Conservation (phyloP, 2,113 vertebrate genomes). For the Hipposideros armiger region DNA sequence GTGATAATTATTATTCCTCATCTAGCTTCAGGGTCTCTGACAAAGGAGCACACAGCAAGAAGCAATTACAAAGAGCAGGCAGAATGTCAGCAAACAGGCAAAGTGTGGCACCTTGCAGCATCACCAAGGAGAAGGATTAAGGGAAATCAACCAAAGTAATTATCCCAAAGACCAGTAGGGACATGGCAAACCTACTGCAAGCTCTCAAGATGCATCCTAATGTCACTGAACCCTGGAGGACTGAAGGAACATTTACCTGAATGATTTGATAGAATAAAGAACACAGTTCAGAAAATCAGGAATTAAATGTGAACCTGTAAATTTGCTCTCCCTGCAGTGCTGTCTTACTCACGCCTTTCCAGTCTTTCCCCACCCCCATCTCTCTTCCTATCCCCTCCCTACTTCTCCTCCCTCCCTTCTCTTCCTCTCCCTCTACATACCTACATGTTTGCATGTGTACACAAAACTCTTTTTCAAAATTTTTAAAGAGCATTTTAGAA, state of each 20-base stretch:
- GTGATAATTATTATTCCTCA: constrained; percentile 52
- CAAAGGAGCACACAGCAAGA: constrained; percentile 50
- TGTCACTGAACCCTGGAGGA: background rate
- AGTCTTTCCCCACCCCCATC: background rate
- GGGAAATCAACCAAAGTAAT: constrained; percentile 71
- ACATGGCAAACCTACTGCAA: constrained; percentile 42
- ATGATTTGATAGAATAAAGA: constrained; percentile 37
- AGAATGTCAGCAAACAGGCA: constrained; percentile 19
- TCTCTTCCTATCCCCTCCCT: background rate
- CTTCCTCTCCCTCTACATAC: background rate
- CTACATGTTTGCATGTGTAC: background rate
- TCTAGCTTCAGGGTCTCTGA: constrained; percentile 56
- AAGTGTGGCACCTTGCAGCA: constrained; percentile 41
- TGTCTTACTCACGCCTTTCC: background rate
- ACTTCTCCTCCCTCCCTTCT: background rate
- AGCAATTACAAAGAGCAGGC: constrained; percentile 51
- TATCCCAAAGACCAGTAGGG: constrained; percentile 63
- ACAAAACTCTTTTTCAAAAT: background rate
- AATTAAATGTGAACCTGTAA: background rate
- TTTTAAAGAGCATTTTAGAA: constrained; percentile 14
- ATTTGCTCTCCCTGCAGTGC: background rate
- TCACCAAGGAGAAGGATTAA: constrained; percentile 71
- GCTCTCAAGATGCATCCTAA: constrained; percentile 58
- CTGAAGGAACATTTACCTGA: constrained; percentile 17
- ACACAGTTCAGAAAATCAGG: background rate